Base-by-base conservation (phyloP, 2,888 invertebrate genomes). In the Dryococelus australis region DNA sequence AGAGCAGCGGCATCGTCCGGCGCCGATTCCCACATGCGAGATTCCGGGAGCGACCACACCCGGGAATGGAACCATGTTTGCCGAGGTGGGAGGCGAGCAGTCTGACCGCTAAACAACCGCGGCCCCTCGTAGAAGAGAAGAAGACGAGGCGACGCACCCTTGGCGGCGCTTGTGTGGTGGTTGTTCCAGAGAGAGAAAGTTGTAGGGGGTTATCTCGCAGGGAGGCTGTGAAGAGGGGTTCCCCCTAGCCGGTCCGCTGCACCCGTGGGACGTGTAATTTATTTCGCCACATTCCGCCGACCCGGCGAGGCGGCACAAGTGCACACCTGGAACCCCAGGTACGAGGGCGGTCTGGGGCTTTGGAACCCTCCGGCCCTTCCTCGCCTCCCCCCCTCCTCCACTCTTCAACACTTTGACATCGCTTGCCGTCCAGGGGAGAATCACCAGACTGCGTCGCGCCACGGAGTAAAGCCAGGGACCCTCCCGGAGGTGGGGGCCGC, bases 261-360 rank as follows among this genome's bases (percentile, higher is more conserved):
- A 8, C 65, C 65, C 35, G 83, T 13, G 20, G 83, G 83, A 43
- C 83, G 43, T 35, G 83, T 83, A 83, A 83, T 83, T 83, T 83
- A 83, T 83, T 83, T 83, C 83, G 83, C 83, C 43, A 83, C 83
- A 83, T 83, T 83, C 83, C 83, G 28, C 35, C 28, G 83, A 43
- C 24, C 35, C 83, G 28, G 35, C 28, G 27, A 35, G 35, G 83
- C 43, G 83, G 28, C 83, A 83, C 65, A 65, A 65, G 65, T 65
- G 65, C 65, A 65, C 65, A 65, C 65, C 65, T 65, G 65, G 65
- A 20, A 2, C 2, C 65, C 65, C 65, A 65, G 65, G 65, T 65
- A 65, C 65, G 65, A 65, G 65, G 65, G 65, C 65, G 65, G 65
- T 35, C 35, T 20, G 24, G 65, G 65, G 8, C 65, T 10, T 47